A percentile compares a stretch with the other conserved stretches of the same genome.
These are phyloP conservation scores for Schizopygopsis malacanthus DNA, from an alignment of 2,797 vertebrate species.

Conservation along the genomic window DNA sequence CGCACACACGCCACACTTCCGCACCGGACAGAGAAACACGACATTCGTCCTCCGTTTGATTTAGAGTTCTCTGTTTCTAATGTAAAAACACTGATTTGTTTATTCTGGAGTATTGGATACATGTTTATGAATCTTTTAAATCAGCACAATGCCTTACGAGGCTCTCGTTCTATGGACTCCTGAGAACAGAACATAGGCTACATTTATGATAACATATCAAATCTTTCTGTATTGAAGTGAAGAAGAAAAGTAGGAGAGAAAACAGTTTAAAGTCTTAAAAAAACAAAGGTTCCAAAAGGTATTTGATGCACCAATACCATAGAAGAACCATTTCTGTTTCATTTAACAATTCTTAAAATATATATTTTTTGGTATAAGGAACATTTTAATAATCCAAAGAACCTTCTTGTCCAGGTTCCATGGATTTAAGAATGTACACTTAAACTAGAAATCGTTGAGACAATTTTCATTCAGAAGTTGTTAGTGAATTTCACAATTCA, in stretches of 20 bases:
- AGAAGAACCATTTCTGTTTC: neutral
- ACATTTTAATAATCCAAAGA: neutral
- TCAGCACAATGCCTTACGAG: conserved; percentile 66
- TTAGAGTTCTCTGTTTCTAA: conserved; percentile 52
- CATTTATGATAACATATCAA: conserved; percentile 67
- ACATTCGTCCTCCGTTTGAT: conserved; percentile 53
- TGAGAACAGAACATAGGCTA: conserved; percentile 56
- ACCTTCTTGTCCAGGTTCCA: neutral
- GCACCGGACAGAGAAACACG: conserved; percentile 42
- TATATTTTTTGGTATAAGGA: neutral
- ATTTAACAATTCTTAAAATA: neutral
- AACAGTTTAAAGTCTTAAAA: neutral
- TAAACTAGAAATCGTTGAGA: too few species aligned
- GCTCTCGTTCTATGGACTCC: conserved; percentile 63
- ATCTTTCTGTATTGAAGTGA: conserved; percentile 49
- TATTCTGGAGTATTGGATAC: conserved; percentile 67
- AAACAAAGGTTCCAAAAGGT: neutral
- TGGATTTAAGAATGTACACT: too few species aligned
- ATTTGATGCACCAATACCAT: neutral
- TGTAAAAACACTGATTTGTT: conserved; percentile 66
- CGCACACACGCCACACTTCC: conserved; percentile 22
- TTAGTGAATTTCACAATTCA: too few species aligned
- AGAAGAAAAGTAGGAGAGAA: neutral
- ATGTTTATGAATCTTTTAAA: conserved; percentile 72
- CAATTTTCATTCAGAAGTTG: too few species aligned